A percentile compares a stretch with the other conserved stretches of the same genome.
phyloP scores from a whole-genome alignment of 2,797 vertebrate species.

The Crenuchus spilurus region DNA sequence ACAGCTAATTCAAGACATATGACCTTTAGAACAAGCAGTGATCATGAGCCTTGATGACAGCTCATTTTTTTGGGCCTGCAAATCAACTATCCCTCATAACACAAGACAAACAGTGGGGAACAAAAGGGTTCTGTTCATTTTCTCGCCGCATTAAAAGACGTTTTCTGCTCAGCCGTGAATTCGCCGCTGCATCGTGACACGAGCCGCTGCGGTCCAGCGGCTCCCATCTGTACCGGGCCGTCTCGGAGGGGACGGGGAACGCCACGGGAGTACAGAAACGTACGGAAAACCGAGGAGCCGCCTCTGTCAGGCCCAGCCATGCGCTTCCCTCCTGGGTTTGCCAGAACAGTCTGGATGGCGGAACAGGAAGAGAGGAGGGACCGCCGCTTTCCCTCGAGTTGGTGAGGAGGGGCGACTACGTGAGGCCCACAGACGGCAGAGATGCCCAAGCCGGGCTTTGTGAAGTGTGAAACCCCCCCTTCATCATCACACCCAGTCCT shows the following conservation, averaged over 20 bases:
- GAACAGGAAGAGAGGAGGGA: slow-evolving; percentile 55
- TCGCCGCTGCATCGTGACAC: slow-evolving; percentile 70
- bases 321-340: slow-evolving; percentile 60
- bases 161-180: slow-evolving; percentile 70
- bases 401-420: background rate
- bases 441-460: slow-evolving; percentile 23
- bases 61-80: slow-evolving; percentile 6
- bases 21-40: slow-evolving; percentile 48
- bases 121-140: slow-evolving; percentile 15
- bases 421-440: slow-evolving; percentile 36
- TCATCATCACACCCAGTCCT: slow-evolving; percentile 36
- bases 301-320: slow-evolving; percentile 52
- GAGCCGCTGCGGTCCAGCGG: slow-evolving; percentile 71
- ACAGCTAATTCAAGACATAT: slow-evolving; percentile 46
- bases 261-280: slow-evolving; percentile 56
- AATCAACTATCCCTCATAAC: slow-evolving; percentile 1
- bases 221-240: slow-evolving; percentile 78
- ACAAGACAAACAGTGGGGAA: slow-evolving; percentile 63
- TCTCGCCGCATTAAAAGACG: slow-evolving; percentile 71
- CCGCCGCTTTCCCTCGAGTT: slow-evolving; percentile 53
- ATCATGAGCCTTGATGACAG: slow-evolving; percentile 42
- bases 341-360: slow-evolving; percentile 62
- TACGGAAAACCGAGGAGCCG: slow-evolving; percentile 53
- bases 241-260: slow-evolving; percentile 73
- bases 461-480: slow-evolving; percentile 52